Evolutionary conservation across 1,140 invertebrate species (phyloP).

Genomic region (Philotrypesis tridentata): DNA sequence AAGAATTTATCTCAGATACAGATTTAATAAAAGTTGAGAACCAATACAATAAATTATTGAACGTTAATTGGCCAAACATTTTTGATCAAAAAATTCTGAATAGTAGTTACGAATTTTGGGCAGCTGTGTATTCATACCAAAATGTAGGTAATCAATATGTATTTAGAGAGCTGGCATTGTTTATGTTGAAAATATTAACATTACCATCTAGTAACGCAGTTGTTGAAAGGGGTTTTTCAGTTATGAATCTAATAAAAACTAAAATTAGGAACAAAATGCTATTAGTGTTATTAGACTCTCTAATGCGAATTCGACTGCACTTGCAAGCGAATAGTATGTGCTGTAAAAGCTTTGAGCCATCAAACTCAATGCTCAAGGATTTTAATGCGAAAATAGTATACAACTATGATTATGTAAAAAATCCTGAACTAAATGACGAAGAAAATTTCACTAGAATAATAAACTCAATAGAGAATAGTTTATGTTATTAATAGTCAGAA

Average conservation of each 20-base stretch:
- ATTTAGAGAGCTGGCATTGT: slow-evolving; percentile 51
- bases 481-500: too few relatives aligned
- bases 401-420: too few relatives aligned
- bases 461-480: too few relatives aligned
- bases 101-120: slow-evolving; percentile 36
- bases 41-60: slow-evolving; percentile 16
- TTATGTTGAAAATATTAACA: slow-evolving; percentile 24
- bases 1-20: not conserved
- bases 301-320: too few relatives aligned
- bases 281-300: slow-evolving; percentile 48
- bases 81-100: not conserved
- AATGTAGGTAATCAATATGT: slow-evolving; percentile 50
- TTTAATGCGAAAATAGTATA: too few relatives aligned
- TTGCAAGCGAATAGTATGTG: too few relatives aligned
- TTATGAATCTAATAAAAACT: slow-evolving; percentile 51
- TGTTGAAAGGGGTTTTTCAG: slow-evolving; percentile 48
- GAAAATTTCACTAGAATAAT: too few relatives aligned
- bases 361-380: too few relatives aligned
- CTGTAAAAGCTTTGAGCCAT: too few relatives aligned
- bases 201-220: slow-evolving; percentile 33
- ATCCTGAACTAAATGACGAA: too few relatives aligned
- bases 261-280: slow-evolving; percentile 47
- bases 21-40: not conserved
- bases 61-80: not conserved
- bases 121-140: slow-evolving; percentile 27